Percentiles rank a stretch among this genome's conserved stretches.
Conservation (phyloP, 1,140 invertebrate species). For the Drosophila funebris region DNA sequence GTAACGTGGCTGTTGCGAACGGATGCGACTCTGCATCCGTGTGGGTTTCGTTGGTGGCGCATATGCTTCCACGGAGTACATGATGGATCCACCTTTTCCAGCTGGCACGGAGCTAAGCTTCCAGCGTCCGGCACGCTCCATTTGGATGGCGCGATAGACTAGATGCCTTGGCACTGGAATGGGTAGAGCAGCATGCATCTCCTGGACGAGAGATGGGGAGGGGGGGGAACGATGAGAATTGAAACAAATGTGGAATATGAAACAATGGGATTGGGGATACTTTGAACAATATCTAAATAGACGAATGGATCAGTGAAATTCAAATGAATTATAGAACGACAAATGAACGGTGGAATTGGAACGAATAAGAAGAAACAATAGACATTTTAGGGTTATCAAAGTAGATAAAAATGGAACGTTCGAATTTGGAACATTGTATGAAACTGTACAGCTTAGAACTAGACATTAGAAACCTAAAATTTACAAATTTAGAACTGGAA, state of each 20-base stretch:
- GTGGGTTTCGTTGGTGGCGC: slow-evolving; percentile 37
- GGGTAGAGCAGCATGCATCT: slow-evolving; percentile 55
- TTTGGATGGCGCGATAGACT: slow-evolving; percentile 57
- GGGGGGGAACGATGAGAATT: background rate
- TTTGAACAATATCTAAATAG: no score
- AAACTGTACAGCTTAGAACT: no score
- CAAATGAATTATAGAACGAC: no score
- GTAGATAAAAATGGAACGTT: no score
- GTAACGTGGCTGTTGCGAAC: slow-evolving; percentile 43
- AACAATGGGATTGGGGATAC: no score
- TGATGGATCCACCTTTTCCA: background rate
- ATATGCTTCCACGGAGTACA: slow-evolving; percentile 56
- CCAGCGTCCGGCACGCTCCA: slow-evolving; percentile 58
- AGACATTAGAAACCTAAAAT: no score
- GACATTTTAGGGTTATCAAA: no score
- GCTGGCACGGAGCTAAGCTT: slow-evolving; percentile 31
- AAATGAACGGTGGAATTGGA: no score
- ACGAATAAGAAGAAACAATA: no score
- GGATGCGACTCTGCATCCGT: background rate
- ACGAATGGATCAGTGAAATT: no score
- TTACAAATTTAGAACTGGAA: no score
- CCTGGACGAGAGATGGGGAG: background rate
- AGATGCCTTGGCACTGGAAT: slow-evolving; percentile 64
- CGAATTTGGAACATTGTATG: no score
- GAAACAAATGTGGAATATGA: background rate